phyloP scores from a whole-genome alignment of 2,888 invertebrate species.

The Dynastes grantii region DNA sequence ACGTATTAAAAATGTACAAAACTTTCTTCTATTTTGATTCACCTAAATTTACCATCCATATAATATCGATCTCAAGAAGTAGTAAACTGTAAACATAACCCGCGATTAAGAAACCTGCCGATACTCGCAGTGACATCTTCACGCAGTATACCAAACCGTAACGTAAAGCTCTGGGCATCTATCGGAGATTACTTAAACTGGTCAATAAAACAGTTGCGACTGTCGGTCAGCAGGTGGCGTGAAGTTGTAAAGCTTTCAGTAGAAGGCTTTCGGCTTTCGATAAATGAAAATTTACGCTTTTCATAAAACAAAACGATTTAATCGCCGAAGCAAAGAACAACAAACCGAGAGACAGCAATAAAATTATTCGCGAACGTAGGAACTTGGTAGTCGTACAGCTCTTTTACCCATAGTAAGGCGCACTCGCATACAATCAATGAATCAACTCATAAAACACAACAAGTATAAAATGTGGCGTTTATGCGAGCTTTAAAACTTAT shows the following conservation, averaged over 20 bases:
- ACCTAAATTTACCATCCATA: background rate
- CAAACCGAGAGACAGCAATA: conserved; percentile 43
- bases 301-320: conserved; percentile 50
- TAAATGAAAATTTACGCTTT: conserved; percentile 43
- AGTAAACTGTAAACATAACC: conserved; percentile 18
- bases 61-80: conserved; percentile 8
- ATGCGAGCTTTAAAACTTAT: conserved; percentile 67
- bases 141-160: conserved; percentile 23
- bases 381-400: background rate
- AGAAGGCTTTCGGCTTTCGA: conserved; percentile 10
- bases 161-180: conserved; percentile 55
- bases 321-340: conserved; percentile 36
- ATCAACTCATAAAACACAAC: conserved; percentile 68
- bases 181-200: conserved; percentile 59
- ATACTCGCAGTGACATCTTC: conserved; percentile 46
- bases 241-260: conserved; percentile 35
- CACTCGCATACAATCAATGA: conserved; percentile 61
- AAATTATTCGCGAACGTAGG: conserved; percentile 51
- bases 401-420: background rate
- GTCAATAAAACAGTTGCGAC: conserved; percentile 60
- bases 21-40: too few species aligned
- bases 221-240: conserved; percentile 65
- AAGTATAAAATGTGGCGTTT: conserved; percentile 69
- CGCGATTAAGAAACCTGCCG: conserved; percentile 35
- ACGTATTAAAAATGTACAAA: too few species aligned